Conservation (phyloP, 1,140 invertebrate genomes). For the Trichoplusia ni region DNA sequence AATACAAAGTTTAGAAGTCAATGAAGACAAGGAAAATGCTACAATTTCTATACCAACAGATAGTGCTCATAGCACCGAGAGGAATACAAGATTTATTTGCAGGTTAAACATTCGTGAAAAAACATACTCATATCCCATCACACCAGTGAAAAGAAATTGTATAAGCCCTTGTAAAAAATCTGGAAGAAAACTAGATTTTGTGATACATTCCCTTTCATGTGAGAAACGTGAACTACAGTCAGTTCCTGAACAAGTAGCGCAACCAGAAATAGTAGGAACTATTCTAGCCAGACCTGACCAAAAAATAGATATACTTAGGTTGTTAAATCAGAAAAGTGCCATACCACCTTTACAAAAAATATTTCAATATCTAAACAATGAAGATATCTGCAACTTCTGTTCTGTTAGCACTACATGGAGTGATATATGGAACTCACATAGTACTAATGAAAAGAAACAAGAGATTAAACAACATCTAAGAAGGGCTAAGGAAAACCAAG, state of each 20-base stretch:
- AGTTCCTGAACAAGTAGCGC: slow-evolving; percentile 32
- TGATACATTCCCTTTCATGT: slow-evolving; percentile 67
- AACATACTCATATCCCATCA: slow-evolving; percentile 57
- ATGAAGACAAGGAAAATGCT: slow-evolving; percentile 41
- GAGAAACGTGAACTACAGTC: slow-evolving; percentile 54
- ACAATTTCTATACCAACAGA: not conserved
- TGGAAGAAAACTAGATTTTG: slow-evolving; percentile 60
- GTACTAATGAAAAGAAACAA: slow-evolving; percentile 49
- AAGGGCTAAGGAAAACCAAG: slow-evolving; percentile 64
- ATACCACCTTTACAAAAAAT: slow-evolving; percentile 67
- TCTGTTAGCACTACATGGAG: slow-evolving; percentile 68
- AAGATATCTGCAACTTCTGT: slow-evolving; percentile 71
- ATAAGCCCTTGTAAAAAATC: slow-evolving; percentile 60
- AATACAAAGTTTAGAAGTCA: slow-evolving; percentile 47
- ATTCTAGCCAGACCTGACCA: slow-evolving; percentile 59
- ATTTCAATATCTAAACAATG: slow-evolving; percentile 61
- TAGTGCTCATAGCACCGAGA: not conserved
- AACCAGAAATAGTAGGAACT: slow-evolving; percentile 31
- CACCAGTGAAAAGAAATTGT: slow-evolving; percentile 67
- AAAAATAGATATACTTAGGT: slow-evolving; percentile 74
- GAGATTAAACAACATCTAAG: slow-evolving; percentile 52
- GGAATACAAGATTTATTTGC: slow-evolving; percentile 4
- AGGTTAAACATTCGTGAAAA: slow-evolving; percentile 9
- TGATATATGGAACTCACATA: slow-evolving; percentile 58
- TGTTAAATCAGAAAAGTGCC: slow-evolving; percentile 51